These are phyloP conservation scores for Mastomys coucha DNA, from an alignment of 2,113 vertebrate genomes.

Conservation along the genomic window DNA sequence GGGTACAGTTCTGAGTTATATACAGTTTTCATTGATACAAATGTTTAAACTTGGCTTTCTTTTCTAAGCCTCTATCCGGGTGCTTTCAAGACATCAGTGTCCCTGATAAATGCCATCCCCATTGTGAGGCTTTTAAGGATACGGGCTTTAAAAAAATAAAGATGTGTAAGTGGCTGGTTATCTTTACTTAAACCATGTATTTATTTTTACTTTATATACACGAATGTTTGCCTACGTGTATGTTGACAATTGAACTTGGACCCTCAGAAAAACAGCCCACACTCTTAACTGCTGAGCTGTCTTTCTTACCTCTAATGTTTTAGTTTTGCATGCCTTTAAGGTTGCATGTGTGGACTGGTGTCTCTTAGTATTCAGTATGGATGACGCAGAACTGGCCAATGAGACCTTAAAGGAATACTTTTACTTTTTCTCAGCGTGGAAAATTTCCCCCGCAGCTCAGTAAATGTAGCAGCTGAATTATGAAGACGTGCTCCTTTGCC, in stretches of 20 bases:
- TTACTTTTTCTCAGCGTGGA: slow-evolving; percentile 41
- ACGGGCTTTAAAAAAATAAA: slow-evolving; percentile 41
- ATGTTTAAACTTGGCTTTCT: slow-evolving; percentile 53
- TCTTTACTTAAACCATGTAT: not conserved
- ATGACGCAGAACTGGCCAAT: slow-evolving; percentile 54
- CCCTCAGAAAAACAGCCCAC: not conserved
- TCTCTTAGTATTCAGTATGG: slow-evolving; percentile 43
- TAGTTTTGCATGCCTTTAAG: slow-evolving; percentile 26
- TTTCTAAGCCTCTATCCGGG: slow-evolving; percentile 60
- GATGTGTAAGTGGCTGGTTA: not conserved
- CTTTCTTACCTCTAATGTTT: not conserved
- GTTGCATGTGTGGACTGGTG: not conserved
- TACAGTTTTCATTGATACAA: slow-evolving; percentile 75
- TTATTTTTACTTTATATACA: not conserved
- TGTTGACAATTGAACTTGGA: not conserved
- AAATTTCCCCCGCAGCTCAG: not conserved
- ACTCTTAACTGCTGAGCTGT: too few species aligned
- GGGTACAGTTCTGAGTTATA: slow-evolving; percentile 62
- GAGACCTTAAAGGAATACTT: not conserved
- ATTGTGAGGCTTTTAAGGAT: slow-evolving; percentile 32
- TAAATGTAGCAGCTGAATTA: slow-evolving; percentile 18
- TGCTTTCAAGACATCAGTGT: slow-evolving; percentile 49
- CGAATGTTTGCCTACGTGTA: not conserved
- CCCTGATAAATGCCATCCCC: slow-evolving; percentile 61
- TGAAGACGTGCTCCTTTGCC: not conserved